Conservation (phyloP, 2,797 vertebrate genomes). For the Acridotheres tristis region DNA sequence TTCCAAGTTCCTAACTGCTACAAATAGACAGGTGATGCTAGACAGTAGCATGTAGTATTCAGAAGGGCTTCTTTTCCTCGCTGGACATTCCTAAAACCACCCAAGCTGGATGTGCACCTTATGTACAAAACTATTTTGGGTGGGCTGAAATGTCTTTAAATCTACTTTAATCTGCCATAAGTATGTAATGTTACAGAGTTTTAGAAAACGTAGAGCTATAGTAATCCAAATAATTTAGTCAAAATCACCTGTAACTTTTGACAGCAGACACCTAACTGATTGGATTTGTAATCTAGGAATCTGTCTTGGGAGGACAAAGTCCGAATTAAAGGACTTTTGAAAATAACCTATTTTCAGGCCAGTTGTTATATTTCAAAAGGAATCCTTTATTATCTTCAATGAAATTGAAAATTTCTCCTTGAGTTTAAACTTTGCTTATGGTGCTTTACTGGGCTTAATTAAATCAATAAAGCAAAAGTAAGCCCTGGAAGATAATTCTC, state of each 20-base stretch:
- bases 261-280: background rate
- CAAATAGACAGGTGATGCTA: accelerated
- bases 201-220: background rate
- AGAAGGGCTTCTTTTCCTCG: background rate
- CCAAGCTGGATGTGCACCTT: background rate
- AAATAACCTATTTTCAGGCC: background rate
- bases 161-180: background rate
- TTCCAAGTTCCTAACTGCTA: background rate
- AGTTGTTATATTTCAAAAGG: background rate
- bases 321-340: background rate
- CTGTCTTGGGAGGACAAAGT: background rate
- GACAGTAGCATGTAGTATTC: background rate
- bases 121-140: background rate
- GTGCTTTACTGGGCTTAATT: background rate
- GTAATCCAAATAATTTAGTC: background rate
- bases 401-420: background rate
- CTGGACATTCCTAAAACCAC: background rate
- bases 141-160: background rate
- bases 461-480: conserved; percentile 20
- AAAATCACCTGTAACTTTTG: background rate
- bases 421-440: conserved; percentile 33
- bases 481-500: background rate
- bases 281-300: background rate
- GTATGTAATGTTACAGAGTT: background rate
- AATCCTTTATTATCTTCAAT: background rate